Conservation (phyloP, 1,140 invertebrate genomes). For the Subanguina moxae region DNA sequence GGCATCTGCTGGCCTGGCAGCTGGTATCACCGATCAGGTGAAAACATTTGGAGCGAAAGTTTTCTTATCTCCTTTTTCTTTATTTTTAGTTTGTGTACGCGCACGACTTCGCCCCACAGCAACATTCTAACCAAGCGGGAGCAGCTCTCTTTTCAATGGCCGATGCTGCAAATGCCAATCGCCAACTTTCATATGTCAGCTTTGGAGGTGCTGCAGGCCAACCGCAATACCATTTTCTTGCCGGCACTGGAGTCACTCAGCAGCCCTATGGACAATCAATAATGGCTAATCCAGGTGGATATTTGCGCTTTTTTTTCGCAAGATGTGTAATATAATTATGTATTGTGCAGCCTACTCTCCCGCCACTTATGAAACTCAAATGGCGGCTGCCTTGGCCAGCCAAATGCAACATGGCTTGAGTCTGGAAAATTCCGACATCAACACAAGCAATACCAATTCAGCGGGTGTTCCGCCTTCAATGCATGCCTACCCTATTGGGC, state of each 20-base stretch:
- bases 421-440: not conserved
- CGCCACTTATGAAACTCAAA: not conserved
- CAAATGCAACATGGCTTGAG: not conserved
- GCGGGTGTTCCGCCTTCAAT: not conserved
- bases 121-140: not conserved
- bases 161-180: not conserved
- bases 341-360: not conserved
- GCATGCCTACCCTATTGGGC: not conserved
- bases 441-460: not conserved
- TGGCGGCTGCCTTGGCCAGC: not conserved
- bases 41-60: not conserved
- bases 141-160: not conserved
- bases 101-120: not conserved
- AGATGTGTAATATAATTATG: not conserved
- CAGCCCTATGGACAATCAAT: not conserved
- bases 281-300: not conserved
- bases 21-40: not conserved
- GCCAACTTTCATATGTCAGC: constrained; percentile 8
- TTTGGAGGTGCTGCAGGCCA: not conserved
- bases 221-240: constrained; percentile 6
- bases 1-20: not conserved
- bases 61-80: no score
- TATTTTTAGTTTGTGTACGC: constrained; percentile 3
- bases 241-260: not conserved
- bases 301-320: not conserved